phyloP scores from a whole-genome alignment of 2,888 invertebrate genomes.

The Fabriciana adippe region DNA sequence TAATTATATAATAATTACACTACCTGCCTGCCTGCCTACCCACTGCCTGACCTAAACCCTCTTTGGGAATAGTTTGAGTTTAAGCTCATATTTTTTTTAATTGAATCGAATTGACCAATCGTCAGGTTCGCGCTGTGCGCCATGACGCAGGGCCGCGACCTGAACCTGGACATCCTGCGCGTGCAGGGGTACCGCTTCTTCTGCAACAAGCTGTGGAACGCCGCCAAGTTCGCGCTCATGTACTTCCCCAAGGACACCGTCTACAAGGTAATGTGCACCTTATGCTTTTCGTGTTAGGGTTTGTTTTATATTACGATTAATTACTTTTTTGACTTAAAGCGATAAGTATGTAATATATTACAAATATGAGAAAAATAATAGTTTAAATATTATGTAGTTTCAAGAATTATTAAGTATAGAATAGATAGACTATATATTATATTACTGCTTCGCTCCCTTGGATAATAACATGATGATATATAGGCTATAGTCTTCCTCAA shows the following conservation, averaged over 20 bases:
- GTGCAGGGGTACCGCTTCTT: slow-evolving; percentile 97
- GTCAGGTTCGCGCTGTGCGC: slow-evolving; percentile 93
- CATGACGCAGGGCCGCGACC: slow-evolving; percentile 94
- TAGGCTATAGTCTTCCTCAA: too few relatives aligned
- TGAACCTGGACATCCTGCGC: slow-evolving; percentile 97
- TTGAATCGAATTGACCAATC: background rate
- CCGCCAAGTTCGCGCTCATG: slow-evolving; percentile 94
- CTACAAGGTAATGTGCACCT: slow-evolving; percentile 63
- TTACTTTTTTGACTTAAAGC: background rate
- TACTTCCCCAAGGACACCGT: slow-evolving; percentile 84
- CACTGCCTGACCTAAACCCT: too few relatives aligned
- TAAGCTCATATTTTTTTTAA: background rate
- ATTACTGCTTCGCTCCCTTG: too few relatives aligned
- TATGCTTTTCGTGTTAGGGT: background rate
- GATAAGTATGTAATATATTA: too few relatives aligned
- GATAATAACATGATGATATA: too few relatives aligned
- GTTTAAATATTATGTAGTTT: too few relatives aligned
- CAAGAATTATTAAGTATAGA: too few relatives aligned
- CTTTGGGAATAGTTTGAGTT: too few relatives aligned
- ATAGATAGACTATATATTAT: too few relatives aligned
- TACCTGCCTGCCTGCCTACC: too few relatives aligned
- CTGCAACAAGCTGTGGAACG: slow-evolving; percentile 99
- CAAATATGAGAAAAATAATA: too few relatives aligned
- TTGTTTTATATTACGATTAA: background rate
- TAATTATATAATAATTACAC: too few relatives aligned